Base-by-base conservation (phyloP, 1,140 invertebrate genomes). In the Drosophila murphyi region DNA sequence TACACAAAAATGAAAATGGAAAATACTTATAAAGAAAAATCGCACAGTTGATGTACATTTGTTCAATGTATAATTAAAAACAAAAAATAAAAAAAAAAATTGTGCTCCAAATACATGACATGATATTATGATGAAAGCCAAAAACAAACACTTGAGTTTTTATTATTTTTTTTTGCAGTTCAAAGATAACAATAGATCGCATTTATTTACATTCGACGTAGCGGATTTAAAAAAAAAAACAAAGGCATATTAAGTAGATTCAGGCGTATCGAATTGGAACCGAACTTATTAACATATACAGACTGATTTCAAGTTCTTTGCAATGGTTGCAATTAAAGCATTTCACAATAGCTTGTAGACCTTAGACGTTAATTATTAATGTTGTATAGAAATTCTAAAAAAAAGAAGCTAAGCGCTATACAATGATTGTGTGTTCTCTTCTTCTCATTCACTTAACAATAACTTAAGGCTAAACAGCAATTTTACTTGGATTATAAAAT, bases 301-400 rank as follows among this genome's bases (percentile, higher is more conserved):
- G 47, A 61, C 39, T 51, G 20, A 52, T 67, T 72, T 51, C 43
- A 57, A 50, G 47, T 52, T 64, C 50, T 39, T 77, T 88, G 83
- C 83, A 87, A 87, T 87, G 80, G 55, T 87, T 87, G 85, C 85
- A 88, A 43, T 88, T 88, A 88, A 89, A 88, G 83, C 83, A 68
- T 88, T 88, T 72, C 61, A 65, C 43, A 88, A 71, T 78, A 20
- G 20, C 20, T 81, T 43, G 56, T 56, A 77, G 52, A 72, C 57
- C 63, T 60, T 67, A 57, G 39, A 67, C 41, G 60, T 68, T 65
- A 59, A 62, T 35, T 54, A 29, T 20, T 12, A 48, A 48, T 43
- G 39, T 43, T 43, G 28, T 48, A 45, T 41, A 31, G 29, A 54
- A 69, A 64, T 64, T 82, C 45, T 10, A 63, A 51, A 41, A 50